phyloP scores from a whole-genome alignment of 2,797 vertebrate genomes.

The Adelosebastes latens region DNA sequence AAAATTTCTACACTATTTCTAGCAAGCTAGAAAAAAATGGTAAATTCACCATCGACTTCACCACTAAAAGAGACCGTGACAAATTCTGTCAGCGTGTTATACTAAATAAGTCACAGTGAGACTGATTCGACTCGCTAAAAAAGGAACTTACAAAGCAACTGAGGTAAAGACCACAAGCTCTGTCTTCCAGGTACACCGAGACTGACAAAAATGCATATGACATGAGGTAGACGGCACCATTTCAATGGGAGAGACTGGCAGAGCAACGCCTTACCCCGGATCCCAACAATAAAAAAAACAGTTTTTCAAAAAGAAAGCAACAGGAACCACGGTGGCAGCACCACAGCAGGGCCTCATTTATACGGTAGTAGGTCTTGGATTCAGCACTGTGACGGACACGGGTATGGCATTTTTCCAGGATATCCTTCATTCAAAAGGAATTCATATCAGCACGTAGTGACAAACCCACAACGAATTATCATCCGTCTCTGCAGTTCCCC shows the following conservation, averaged over 20 bases:
- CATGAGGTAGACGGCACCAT: background rate
- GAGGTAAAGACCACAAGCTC: background rate
- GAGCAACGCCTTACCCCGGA: conserved; percentile 10
- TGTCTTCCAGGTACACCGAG: background rate
- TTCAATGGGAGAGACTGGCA: background rate
- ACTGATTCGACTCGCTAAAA: background rate
- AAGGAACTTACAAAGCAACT: background rate
- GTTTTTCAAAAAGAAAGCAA: background rate
- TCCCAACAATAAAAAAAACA: conserved; percentile 21
- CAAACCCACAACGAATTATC: background rate
- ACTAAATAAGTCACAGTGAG: background rate
- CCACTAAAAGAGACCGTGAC: background rate
- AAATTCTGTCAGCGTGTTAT: background rate
- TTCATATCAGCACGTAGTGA: background rate
- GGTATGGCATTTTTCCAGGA: background rate
- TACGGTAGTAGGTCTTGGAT: background rate
- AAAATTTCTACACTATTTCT: background rate
- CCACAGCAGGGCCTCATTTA: background rate
- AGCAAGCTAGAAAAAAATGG: background rate
- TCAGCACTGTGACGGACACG: background rate
- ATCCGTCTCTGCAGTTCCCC: too few relatives aligned
- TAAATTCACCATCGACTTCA: background rate
- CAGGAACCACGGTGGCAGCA: background rate
- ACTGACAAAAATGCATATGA: conserved; percentile 1
- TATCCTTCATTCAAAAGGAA: background rate